phyloP scores from a whole-genome alignment of 2,888 invertebrate genomes.

The Ochropleura plecta region DNA sequence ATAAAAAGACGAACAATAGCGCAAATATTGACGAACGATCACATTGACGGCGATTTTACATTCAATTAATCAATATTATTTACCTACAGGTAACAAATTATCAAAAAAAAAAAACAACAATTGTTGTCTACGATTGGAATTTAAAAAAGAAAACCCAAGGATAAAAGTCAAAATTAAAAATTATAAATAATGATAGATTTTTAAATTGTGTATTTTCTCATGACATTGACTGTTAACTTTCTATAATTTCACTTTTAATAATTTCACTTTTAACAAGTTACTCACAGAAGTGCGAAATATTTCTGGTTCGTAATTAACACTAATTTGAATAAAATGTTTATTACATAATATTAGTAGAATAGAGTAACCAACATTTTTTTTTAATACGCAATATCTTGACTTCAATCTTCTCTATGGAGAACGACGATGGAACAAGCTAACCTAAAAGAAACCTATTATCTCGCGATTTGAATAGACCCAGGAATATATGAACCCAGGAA shows the following conservation, averaged over 20 bases:
- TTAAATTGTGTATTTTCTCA: neutral
- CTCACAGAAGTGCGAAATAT: neutral
- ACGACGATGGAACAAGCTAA: too few species aligned
- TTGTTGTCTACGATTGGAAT: too few species aligned
- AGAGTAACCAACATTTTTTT: too few species aligned
- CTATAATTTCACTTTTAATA: conserved; percentile 14
- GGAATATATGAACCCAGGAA: too few species aligned
- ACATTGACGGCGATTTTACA: neutral
- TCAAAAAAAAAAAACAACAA: neutral
- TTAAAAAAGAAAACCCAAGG: neutral
- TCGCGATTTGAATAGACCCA: too few species aligned
- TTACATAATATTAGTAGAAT: neutral
- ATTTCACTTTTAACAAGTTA: conserved; percentile 18
- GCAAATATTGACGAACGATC: too few species aligned
- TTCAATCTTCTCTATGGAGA: too few species aligned
- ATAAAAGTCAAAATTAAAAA: conserved; percentile 10
- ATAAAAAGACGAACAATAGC: too few species aligned
- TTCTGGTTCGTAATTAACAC: conserved; percentile 19
- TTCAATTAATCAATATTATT: neutral
- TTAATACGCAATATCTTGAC: too few species aligned
- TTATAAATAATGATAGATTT: neutral
- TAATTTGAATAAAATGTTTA: neutral
- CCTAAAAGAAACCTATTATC: too few species aligned
- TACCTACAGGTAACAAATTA: neutral
- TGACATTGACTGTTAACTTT: conserved; percentile 12